A percentile compares a stretch with the other conserved stretches of the same genome.
Conservation (phyloP, 2,888 invertebrate species). For the Tipula confusa region DNA sequence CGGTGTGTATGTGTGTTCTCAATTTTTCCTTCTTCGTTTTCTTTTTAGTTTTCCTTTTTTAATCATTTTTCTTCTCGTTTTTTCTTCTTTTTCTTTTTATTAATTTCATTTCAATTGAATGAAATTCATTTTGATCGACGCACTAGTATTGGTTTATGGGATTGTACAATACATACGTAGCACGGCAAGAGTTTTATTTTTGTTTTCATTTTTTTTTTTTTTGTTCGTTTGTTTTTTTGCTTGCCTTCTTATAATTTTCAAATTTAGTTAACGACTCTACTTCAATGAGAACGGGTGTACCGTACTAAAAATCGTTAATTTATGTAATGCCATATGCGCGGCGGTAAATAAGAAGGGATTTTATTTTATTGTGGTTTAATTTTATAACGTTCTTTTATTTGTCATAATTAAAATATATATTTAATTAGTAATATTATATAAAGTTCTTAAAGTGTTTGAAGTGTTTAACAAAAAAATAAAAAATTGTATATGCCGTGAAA, state of each 20-base stretch:
- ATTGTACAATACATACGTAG: neutral
- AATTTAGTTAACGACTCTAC: conserved; percentile 31
- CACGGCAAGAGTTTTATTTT: conserved; percentile 25
- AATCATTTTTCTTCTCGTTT: conserved; percentile 20
- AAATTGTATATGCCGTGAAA: neutral
- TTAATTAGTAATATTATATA: neutral
- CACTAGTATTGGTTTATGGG: conserved; percentile 1
- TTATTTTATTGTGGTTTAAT: neutral
- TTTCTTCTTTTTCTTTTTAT: neutral
- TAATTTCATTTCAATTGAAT: neutral
- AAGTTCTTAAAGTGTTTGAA: neutral
- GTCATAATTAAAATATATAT: neutral
- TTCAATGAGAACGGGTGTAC: conserved; percentile 31
- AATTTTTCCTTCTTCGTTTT: conserved; percentile 9
- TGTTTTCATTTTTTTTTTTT: neutral
- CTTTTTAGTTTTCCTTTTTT: conserved; percentile 20
- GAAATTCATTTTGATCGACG: conserved; percentile 12
- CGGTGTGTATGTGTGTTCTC: neutral
- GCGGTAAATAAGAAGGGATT: conserved; percentile 27
- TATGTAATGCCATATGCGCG: conserved; percentile 32
- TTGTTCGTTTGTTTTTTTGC: too few relatives aligned
- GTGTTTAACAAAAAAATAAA: neutral
- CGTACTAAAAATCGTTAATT: conserved; percentile 6
- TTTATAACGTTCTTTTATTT: too few relatives aligned
- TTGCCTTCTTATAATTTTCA: conserved; percentile 16